Conservation (phyloP, 2,888 invertebrate genomes). For the Homarus gammarus region DNA sequence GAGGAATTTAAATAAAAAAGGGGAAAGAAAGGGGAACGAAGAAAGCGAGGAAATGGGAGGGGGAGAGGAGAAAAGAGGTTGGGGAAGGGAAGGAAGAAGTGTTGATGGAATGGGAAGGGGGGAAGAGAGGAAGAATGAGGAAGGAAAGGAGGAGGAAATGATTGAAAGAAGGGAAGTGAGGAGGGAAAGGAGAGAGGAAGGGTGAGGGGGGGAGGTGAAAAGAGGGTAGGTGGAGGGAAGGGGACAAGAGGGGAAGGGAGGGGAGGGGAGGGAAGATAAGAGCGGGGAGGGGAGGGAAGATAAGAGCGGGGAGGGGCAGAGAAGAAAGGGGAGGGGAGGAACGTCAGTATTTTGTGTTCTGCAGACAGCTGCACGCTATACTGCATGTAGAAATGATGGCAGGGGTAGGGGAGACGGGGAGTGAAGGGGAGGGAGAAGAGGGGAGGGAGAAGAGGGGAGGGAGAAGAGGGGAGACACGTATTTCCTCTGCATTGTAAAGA, state of each 20-base stretch:
- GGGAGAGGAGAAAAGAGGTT: slow-evolving; percentile 3
- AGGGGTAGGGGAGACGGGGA: too few species aligned
- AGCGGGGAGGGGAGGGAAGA: too few species aligned
- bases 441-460: too few species aligned
- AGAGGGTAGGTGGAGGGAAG: slow-evolving; percentile 26
- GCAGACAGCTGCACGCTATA: too few species aligned
- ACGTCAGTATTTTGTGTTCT: too few species aligned
- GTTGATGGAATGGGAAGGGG: too few species aligned
- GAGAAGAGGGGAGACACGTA: too few species aligned
- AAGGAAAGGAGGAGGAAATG: not conserved
- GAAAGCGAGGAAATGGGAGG: not conserved
- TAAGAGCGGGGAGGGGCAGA: too few species aligned
- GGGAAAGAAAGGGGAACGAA: not conserved
- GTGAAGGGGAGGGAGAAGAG: too few species aligned
- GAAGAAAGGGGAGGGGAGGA: too few species aligned
- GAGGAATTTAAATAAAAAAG: not conserved
- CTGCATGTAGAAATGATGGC: too few species aligned
- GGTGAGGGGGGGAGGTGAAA: not conserved
- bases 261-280: not conserved
- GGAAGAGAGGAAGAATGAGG: slow-evolving; percentile 23
- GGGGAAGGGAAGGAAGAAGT: slow-evolving; percentile 31
- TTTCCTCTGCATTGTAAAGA: too few species aligned
- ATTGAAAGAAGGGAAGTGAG: not conserved
- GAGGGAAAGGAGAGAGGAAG: not conserved
- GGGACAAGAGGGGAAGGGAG: not conserved